A percentile compares a stretch with the other conserved stretches of the same genome.
These are phyloP conservation scores for Cyprinodon variegatus DNA, from an alignment of 2,113 vertebrate genomes.

Conservation along the genomic window DNA sequence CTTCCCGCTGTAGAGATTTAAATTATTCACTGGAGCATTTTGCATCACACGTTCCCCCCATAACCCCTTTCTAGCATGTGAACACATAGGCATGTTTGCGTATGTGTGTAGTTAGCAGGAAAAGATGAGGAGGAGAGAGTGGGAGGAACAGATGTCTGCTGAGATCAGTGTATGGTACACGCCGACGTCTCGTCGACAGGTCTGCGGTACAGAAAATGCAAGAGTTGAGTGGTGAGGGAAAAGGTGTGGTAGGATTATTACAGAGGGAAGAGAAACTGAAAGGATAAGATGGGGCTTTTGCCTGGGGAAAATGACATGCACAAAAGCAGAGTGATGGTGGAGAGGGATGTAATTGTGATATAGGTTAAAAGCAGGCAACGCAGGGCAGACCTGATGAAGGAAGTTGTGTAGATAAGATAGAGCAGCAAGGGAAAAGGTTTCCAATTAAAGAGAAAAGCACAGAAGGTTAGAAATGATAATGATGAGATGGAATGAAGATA, in stretches of 20 bases:
- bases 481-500: slow-evolving; percentile 43
- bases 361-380: slow-evolving; percentile 51
- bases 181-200: slow-evolving; percentile 66
- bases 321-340: slow-evolving; percentile 32
- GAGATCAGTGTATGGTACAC: slow-evolving; percentile 70
- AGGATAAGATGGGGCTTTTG: slow-evolving; percentile 55
- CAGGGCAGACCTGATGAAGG: slow-evolving; percentile 25
- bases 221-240: slow-evolving; percentile 37
- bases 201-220: slow-evolving; percentile 56
- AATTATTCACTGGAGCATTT: slow-evolving; percentile 79
- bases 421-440: slow-evolving; percentile 41
- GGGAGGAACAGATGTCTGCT: slow-evolving; percentile 76
- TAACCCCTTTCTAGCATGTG: slow-evolving; percentile 30
- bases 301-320: slow-evolving; percentile 39
- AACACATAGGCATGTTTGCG: slow-evolving; percentile 14
- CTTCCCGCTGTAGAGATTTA: slow-evolving; percentile 69
- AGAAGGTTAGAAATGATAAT: slow-evolving; percentile 37
- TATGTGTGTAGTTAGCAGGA: slow-evolving; percentile 1
- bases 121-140: slow-evolving; percentile 21
- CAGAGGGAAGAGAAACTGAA: slow-evolving; percentile 37
- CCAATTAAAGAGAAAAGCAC: slow-evolving; percentile 45
- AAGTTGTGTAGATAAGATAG: slow-evolving; percentile 31
- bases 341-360: slow-evolving; percentile 42
- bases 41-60: slow-evolving; percentile 60
- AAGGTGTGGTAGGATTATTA: slow-evolving; percentile 27